phyloP scores from a whole-genome alignment of 2,797 vertebrate species.

The Sparidentex hasta region DNA sequence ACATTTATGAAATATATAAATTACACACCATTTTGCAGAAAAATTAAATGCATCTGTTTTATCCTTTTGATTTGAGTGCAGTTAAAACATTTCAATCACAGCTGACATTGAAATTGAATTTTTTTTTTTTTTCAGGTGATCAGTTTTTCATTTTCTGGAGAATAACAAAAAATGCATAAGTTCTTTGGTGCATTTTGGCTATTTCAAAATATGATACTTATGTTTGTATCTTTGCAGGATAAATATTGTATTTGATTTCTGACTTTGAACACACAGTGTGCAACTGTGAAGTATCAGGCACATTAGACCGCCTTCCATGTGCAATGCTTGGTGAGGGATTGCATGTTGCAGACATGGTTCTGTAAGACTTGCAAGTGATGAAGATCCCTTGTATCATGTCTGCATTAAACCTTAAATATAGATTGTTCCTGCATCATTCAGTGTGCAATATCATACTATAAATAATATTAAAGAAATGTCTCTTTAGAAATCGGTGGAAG shows the following conservation, averaged over 20 bases:
- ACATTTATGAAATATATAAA: not conserved
- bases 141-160: not conserved
- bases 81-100: not conserved
- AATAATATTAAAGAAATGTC: not conserved
- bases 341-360: not conserved
- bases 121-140: constrained; percentile 8
- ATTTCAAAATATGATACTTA: not conserved
- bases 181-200: not conserved
- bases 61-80: not conserved
- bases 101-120: not conserved
- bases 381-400: not conserved
- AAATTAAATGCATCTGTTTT: not conserved
- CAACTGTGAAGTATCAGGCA: not conserved
- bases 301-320: not conserved
- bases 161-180: not conserved
- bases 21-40: not conserved
- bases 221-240: not conserved
- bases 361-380: not conserved
- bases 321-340: not conserved
- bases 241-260: constrained; percentile 3
- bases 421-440: not conserved
- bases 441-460: not conserved
- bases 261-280: not conserved
- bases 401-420: not conserved
- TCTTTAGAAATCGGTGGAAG: not conserved